Base-by-base conservation (phyloP, 2,888 invertebrate species). In the Congeria kusceri region DNA sequence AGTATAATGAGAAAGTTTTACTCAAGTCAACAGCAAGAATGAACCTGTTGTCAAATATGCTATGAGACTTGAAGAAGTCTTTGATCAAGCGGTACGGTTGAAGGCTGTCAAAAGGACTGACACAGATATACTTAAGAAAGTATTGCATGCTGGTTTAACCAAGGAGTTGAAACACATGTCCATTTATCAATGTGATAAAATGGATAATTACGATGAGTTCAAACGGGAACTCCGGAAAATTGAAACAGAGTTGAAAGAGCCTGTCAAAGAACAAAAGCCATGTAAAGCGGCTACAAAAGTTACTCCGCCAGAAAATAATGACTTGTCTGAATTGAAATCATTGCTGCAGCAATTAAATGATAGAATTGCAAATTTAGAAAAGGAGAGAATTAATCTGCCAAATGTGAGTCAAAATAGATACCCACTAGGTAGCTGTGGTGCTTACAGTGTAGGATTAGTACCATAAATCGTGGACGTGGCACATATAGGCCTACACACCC, bases 221-320 rank as follows among this genome's bases (percentile, higher is more conserved):
- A 73, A 67, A 29, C 46, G 15, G 20, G 73, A 73, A 62, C 29
- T 73, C 1, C 20, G 73, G n/a, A 57, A 44, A n/a, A 32, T 67
- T 9, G 57, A 67, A 58, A 5, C 58, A 3, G 56, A 57, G 5
- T 13, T n/a, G 9, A n/a, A 11, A n/a, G n/a, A n/a, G n/a, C n/a
- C n/a, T n/a, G 15, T 28, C 5, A 20, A 62, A 3, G 63, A 47
- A 27, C 46, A n/a, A 11, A 63, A 47, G n/a, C 7, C 58, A 18
- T 58, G 58, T 25, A 67, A 67, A 25, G 25, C 67, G 1, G 44
- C 67, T n/a, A 28, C 46, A 20, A 58, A 57, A 39, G 58, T 58
- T 9, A 58, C 57, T 4, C 39, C n/a, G 18, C n/a, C 32, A 13
- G 44, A 39, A 25, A 25, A 0, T 2, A 66, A 20, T 53, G 66